Evolutionary conservation across 2,113 vertebrate species (phyloP), one percentile per base, ranked within the genome.

Genomic region (Lycocorax pyrrhopterus): DNA sequence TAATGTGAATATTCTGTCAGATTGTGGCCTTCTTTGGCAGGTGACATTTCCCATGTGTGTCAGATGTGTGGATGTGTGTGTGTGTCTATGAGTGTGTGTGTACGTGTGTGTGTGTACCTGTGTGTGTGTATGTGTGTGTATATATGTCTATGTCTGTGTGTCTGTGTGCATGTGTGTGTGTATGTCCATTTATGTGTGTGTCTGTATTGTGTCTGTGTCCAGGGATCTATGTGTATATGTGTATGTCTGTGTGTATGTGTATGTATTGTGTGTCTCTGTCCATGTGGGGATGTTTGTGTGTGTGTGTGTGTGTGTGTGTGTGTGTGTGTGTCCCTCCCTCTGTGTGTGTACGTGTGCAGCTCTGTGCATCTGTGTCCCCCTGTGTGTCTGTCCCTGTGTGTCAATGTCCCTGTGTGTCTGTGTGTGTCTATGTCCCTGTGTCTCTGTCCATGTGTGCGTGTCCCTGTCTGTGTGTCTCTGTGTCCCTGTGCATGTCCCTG

Each of bases 391-490:
- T 68, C n/a, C 56, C 14, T 25, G 56, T 35, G 33, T 26, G 58
- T 12, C 7, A 9, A 4, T 27, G 47, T 71, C 14, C 20, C 8
- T 18, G 29, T 37, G 39, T 44, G 56, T 41, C 4, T 27, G 5
- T 39, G 39, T 39, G 39, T 39, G 11, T 16, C 7, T 3, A 3
- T 69, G 47, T 71, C 13, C 19, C 6, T 18, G 29, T 37, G 51
- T 44, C 23, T 9, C 1, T 72, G 27, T 62, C 16, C 59, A 11
- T 41, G 13, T 33, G 21, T 39, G 12, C 19, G 2, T 13, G 32
- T 32, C 10, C 2, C 1, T 51, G 4, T 26, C 4, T 41, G 30
- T 33, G 4, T 27, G 5, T 52, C 22, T n/a, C 14, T 2, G 0
- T 41, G 29, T 51, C 13, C 12, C 7, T 12, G 47, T 35, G 19